These are phyloP conservation scores for Lerema accius DNA, from an alignment of 1,140 invertebrate genomes.

Conservation along the genomic window DNA sequence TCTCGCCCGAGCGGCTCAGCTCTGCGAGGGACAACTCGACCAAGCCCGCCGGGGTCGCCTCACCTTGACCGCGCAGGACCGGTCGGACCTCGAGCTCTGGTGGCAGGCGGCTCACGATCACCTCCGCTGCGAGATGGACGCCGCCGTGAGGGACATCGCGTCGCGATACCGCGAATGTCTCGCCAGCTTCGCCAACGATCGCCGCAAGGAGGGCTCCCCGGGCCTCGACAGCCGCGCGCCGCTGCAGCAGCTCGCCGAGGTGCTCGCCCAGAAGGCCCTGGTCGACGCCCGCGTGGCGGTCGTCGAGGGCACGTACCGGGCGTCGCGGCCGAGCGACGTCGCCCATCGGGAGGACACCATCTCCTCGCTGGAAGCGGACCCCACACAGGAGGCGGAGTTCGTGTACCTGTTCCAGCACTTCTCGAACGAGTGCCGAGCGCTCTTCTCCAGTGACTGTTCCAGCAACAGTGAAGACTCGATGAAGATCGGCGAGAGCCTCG, in stretches of 20 bases:
- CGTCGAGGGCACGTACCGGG: constrained; percentile 80
- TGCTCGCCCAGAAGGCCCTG: constrained; percentile 89
- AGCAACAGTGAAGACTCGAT: constrained; percentile 82
- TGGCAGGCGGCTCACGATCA: constrained; percentile 87
- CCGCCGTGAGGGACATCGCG: constrained; percentile 86
- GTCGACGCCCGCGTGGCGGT: constrained; percentile 88
- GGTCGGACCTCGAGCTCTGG: constrained; percentile 86
- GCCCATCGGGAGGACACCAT: constrained; percentile 62
- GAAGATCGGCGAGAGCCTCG: constrained; percentile 80
- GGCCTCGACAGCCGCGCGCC: constrained; percentile 81
- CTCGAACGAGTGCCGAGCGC: constrained; percentile 83
- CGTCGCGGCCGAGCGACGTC: constrained; percentile 52
- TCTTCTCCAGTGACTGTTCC: constrained; percentile 80
- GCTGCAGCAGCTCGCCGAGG: constrained; percentile 88
- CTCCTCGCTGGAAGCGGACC: constrained; percentile 77
- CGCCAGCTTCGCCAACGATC: constrained; percentile 50
- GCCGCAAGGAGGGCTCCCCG: constrained; percentile 74
- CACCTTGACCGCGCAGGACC: constrained; percentile 85
- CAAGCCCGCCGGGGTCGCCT: constrained; percentile 76
- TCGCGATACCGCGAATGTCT: constrained; percentile 85
- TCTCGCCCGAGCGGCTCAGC: constrained; percentile 85
- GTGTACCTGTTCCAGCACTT: constrained; percentile 85
- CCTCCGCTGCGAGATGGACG: constrained; percentile 87
- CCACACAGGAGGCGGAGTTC: constrained; percentile 83
- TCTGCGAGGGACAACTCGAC: constrained; percentile 84